phyloP scores from a whole-genome alignment of 2,113 vertebrate genomes.

The Thunnus thynnus region DNA sequence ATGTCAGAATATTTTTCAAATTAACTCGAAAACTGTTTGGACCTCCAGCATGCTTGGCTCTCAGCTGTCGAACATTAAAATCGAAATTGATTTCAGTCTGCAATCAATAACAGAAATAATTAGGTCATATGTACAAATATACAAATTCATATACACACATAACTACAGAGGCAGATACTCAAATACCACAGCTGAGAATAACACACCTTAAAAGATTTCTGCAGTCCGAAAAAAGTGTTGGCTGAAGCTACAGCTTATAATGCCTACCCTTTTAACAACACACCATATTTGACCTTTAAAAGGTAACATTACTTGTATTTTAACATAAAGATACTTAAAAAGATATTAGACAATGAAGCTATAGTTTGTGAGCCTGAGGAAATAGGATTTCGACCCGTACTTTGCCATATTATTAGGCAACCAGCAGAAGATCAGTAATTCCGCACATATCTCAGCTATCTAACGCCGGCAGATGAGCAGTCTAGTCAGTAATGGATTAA shows the following conservation, averaged over 20 bases:
- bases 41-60: neutral
- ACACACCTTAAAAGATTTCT: no score
- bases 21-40: neutral
- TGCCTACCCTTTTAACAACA: no score
- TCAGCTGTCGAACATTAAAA: neutral
- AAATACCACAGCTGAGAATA: no score
- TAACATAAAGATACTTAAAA: no score
- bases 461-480: neutral
- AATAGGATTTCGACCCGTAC: neutral
- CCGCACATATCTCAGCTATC: conserved; percentile 4
- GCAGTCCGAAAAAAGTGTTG: no score
- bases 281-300: no score
- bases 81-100: no score
- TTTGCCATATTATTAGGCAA: conserved; percentile 14
- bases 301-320: neutral
- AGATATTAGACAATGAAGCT: neutral
- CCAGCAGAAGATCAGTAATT: neutral
- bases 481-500: neutral
- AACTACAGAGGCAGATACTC: no score
- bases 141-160: no score
- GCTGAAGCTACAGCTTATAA: no score
- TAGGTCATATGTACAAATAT: no score
- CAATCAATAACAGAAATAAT: no score
- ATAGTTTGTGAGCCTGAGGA: neutral
- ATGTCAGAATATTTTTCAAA: neutral